Conservation (phyloP, 2,113 vertebrate species). For the Alethe diademata region DNA sequence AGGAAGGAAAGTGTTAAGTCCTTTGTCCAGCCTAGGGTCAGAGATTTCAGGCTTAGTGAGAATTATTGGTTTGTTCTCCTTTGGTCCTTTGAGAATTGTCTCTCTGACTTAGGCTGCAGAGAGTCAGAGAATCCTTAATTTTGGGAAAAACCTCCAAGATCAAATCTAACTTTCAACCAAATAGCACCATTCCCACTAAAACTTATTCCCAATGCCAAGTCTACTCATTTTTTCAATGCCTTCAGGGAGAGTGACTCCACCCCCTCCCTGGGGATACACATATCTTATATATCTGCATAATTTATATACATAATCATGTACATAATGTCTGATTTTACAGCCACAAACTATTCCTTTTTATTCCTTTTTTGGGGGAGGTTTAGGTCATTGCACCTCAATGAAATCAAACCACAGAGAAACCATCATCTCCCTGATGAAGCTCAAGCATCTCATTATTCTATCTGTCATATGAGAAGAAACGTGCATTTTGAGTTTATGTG, state of each 20-base stretch:
- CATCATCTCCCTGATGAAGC: neutral
- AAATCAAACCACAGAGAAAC: neutral
- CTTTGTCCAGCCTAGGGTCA: neutral
- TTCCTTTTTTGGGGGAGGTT: fast-evolving
- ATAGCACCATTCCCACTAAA: neutral
- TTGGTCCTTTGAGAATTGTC: neutral
- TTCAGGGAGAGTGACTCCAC: neutral
- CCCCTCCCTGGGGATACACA: neutral
- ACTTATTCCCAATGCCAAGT: neutral
- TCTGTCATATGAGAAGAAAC: neutral
- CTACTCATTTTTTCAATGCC: neutral
- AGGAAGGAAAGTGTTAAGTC: neutral
- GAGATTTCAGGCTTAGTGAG: neutral
- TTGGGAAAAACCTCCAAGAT: neutral
- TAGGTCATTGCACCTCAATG: neutral
- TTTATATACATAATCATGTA: neutral
- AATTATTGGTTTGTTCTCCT: neutral
- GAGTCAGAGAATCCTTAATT: neutral
- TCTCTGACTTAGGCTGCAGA: neutral
- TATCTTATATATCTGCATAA: neutral
- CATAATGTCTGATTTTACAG: neutral
- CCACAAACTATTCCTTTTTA: neutral
- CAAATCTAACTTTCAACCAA: neutral
- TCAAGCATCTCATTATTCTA: neutral
- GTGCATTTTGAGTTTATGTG: fast-evolving